Evolutionary conservation across 1,140 invertebrate genomes (phyloP).

Genomic region (Drosophila saltans): DNA sequence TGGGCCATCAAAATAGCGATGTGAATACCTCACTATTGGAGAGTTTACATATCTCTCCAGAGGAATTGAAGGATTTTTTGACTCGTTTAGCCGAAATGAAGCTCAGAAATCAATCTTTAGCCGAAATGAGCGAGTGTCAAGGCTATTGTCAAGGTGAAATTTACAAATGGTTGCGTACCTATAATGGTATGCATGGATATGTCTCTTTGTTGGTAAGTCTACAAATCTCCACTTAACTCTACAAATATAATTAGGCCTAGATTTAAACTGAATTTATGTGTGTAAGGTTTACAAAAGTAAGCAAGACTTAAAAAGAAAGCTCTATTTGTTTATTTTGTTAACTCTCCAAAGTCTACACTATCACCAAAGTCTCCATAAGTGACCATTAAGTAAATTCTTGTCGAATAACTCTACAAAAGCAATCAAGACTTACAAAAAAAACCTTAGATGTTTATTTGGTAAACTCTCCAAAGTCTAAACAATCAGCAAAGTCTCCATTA

Average conservation of each 20-base stretch:
- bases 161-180: conserved; percentile 63
- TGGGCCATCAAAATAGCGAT: background rate
- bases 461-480: no score
- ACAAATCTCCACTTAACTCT: background rate
- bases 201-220: conserved; percentile 77
- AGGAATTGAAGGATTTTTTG: conserved; percentile 1
- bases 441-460: no score
- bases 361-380: background rate
- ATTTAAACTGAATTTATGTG: no score
- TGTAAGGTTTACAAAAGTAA: background rate
- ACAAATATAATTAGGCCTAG: background rate
- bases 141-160: conserved; percentile 76
- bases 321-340: background rate
- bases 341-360: no score
- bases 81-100: background rate
- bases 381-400: no score
- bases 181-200: conserved; percentile 78
- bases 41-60: conserved; percentile 3
- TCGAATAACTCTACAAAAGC: no score
- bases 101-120: conserved; percentile 13
- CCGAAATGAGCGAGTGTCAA: conserved; percentile 48
- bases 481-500: no score
- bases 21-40: background rate
- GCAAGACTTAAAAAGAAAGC: background rate
- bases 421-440: no score